Conservation (phyloP, 2,797 vertebrate genomes). For the Hybognathus amarus region DNA sequence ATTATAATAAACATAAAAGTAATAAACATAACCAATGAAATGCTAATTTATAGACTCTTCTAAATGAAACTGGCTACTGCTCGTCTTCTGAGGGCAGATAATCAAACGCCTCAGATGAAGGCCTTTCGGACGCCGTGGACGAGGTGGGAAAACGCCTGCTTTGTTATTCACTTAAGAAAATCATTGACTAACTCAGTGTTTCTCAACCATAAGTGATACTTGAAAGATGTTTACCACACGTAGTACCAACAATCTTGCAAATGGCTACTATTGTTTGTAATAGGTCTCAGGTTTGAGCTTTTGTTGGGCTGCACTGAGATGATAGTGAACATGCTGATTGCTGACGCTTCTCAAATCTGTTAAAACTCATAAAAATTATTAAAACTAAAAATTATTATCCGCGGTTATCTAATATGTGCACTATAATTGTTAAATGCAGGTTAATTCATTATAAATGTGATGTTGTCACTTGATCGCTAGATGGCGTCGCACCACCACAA, state of each 20-base stretch:
- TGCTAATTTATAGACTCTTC: too few species aligned
- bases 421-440: neutral
- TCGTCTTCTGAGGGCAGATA: too few species aligned
- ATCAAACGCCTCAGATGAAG: too few species aligned
- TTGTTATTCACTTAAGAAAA: neutral
- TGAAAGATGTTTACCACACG: too few species aligned
- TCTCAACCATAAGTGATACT: neutral
- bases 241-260: neutral
- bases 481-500: conserved; percentile 37
- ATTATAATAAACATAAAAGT: too few species aligned
- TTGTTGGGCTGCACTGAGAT: neutral
- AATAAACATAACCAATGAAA: too few species aligned
- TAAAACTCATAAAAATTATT: too few species aligned
- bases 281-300: neutral
- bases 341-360: neutral
- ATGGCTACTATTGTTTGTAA: neutral
- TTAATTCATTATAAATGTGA: neutral
- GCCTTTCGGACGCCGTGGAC: too few species aligned
- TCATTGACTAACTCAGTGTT: neutral
- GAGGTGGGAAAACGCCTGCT: too few species aligned
- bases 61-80: too few species aligned
- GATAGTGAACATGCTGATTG: neutral
- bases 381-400: too few species aligned
- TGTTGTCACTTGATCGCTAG: conserved; percentile 34
- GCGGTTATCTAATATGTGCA: too few species aligned